Evolutionary conservation across 92 coral and sea anemone genomes (phyloP).

Genomic region (Ricordea florida): DNA sequence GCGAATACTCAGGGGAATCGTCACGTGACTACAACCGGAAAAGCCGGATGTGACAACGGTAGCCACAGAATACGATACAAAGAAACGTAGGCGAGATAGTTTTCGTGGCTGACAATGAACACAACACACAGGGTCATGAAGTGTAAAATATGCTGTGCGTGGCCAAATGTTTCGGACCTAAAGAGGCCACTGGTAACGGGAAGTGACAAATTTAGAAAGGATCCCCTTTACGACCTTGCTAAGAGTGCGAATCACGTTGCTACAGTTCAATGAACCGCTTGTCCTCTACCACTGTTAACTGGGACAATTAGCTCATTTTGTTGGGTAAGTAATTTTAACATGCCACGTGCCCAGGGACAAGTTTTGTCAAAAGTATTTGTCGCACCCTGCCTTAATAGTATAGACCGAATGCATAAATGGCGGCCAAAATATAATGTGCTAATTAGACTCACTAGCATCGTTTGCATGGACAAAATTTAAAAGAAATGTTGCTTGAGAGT

Average conservation of each 20-base stretch:
- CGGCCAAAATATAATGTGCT: no score
- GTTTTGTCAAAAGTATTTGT: conserved; percentile 27
- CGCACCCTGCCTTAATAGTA: no score
- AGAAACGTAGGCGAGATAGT: neutral
- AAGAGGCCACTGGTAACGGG: conserved; percentile 24
- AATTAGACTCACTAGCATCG: no score
- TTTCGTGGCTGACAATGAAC: conserved; percentile 2
- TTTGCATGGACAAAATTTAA: no score
- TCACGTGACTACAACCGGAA: no score
- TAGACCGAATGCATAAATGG: no score
- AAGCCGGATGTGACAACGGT: no score
- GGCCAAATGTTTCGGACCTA: conserved; percentile 27
- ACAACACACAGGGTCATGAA: neutral
- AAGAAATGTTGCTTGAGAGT: no score
- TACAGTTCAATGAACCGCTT: conserved; percentile 11
- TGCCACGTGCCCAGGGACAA: conserved; percentile 36
- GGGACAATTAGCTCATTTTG: neutral
- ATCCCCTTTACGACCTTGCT: conserved; percentile 8
- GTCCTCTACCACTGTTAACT: conserved; percentile 20
- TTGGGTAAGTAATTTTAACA: neutral
- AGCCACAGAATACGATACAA: conserved; percentile 4
- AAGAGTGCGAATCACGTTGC: conserved; percentile 26
- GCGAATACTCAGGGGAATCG: no score
- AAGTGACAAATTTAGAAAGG: conserved; percentile 38
- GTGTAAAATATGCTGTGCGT: conserved; percentile 2